Evolutionary conservation across 2,113 vertebrate species (phyloP), one percentile per base, ranked within the genome.

Genomic region (Struthio camelus): DNA sequence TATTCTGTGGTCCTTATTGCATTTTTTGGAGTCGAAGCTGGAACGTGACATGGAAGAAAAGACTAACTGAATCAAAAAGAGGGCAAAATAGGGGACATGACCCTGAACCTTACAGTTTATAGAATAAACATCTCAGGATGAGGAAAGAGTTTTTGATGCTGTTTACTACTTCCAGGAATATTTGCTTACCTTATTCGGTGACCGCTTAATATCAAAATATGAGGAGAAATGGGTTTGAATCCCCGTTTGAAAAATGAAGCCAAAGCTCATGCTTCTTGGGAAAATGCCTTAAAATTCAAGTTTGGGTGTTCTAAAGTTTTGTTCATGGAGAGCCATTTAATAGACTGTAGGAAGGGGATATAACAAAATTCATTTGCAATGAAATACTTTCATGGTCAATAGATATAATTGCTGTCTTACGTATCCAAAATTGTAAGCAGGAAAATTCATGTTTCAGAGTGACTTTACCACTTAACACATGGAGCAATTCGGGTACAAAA

Each of bases 61-160:
- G 32, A 34, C 4, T 13, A 58, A 51, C 12, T 36, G 65, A 44
- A 93, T 28, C 1, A 38, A 34, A 73, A 69, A 12, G 4, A 61
- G 11, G 19, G 3, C 9, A 75, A 7, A 79, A 28, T 6, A 70
- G 3, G 5, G 16, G 13, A 2, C 12, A 76, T 16, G 50, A 0
- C 70, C 9, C n/a, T 80, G 50, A 87, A 92, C 70, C 61, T 46
- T 46, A 40, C 10, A 24, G 27, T 3, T n/a, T 70, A 15, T 50
- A 20, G 70, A 69, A 76, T 66, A 76, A 61, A 34, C 5, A 22
- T 70, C 32, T 70, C 6, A 51, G 53, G 23, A 14, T 70, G 17
- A 8, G 80, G 36, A 80, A 72, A 72, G 32, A 64, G 42, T 42
- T 46, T 10, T 51, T 71, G 36, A 25, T 84, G 54, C 22, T 51